Evolutionary conservation across 2,888 invertebrate species (phyloP).

Genomic region (Petrolisthes cinctipes): DNA sequence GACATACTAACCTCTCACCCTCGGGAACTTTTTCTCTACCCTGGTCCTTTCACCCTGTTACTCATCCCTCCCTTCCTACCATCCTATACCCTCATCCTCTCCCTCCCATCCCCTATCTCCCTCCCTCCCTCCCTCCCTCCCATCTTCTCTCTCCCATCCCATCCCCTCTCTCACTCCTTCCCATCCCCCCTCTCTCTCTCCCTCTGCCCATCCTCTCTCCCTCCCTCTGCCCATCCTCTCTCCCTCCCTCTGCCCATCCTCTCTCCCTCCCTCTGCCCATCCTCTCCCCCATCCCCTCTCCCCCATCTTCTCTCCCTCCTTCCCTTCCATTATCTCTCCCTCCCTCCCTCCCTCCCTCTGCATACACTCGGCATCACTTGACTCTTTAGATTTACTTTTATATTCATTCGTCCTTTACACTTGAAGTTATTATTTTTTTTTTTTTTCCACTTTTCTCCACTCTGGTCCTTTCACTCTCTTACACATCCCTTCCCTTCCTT

Average conservation of each 20-base stretch:
- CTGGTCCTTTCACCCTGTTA: neutral
- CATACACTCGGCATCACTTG: neutral
- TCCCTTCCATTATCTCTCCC: neutral
- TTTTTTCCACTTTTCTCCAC: neutral
- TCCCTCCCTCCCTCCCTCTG: slow-evolving; percentile 9
- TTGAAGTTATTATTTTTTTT: neutral
- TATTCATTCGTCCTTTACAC: no score
- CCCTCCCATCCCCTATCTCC: neutral
- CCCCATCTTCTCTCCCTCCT: neutral
- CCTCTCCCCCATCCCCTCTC: neutral
- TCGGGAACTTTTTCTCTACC: neutral
- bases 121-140: neutral
- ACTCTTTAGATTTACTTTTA: neutral
- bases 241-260: neutral
- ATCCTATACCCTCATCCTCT: neutral
- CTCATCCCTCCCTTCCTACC: neutral
- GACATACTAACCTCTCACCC: no score
- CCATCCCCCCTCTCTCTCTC: neutral
- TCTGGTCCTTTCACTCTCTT: neutral
- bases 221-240: neutral
- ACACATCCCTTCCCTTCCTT: neutral
- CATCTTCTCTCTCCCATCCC: neutral
- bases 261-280: neutral
- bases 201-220: neutral
- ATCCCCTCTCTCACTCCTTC: neutral